A percentile compares a stretch with the other conserved stretches of the same genome.
phyloP scores from a whole-genome alignment of 2,888 invertebrate species.

The Graphium colonna region DNA sequence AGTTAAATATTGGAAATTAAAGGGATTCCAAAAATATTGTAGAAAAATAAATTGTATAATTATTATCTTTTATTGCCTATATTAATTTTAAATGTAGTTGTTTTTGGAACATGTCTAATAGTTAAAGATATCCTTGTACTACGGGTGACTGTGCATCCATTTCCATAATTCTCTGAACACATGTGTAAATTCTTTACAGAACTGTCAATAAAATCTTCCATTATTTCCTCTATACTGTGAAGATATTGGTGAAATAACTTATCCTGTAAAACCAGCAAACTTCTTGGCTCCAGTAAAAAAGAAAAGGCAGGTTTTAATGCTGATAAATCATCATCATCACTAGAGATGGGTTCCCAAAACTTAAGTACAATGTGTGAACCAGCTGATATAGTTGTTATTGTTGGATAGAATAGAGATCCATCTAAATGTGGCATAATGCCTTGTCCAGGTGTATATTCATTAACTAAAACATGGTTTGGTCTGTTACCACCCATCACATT shows the following conservation, averaged over 20 bases:
- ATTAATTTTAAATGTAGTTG: conserved; percentile 86
- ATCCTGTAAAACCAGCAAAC: conserved; percentile 91
- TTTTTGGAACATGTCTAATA: conserved; percentile 95
- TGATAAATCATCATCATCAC: conserved; percentile 44
- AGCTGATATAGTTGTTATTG: conserved; percentile 94
- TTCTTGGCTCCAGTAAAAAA: conserved; percentile 92
- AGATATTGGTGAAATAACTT: conserved; percentile 90
- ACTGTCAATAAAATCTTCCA: conserved; percentile 82
- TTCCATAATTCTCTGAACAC: conserved; percentile 77
- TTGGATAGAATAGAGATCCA: conserved; percentile 95
- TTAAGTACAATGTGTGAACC: conserved; percentile 95
- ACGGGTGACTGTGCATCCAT: conserved; percentile 80
- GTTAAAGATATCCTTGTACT: conserved; percentile 92
- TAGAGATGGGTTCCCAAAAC: conserved; percentile 82
- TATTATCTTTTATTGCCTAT: conserved; percentile 69
- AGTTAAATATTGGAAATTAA: too few species aligned
- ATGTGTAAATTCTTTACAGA: conserved; percentile 82
- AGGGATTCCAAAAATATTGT: too few species aligned
- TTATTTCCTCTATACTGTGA: conserved; percentile 90
- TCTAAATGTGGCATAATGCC: conserved; percentile 99
- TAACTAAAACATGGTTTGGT: conserved; percentile 96
- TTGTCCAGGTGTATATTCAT: conserved; percentile 95
- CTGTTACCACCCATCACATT: conserved; percentile 85
- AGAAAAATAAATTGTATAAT: too few species aligned
- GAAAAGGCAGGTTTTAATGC: conserved; percentile 79